Percentiles rank a stretch among this genome's conserved stretches.
Evolutionary conservation across 2,797 vertebrate genomes (phyloP).

Genomic region (Pangasius macronema): DNA sequence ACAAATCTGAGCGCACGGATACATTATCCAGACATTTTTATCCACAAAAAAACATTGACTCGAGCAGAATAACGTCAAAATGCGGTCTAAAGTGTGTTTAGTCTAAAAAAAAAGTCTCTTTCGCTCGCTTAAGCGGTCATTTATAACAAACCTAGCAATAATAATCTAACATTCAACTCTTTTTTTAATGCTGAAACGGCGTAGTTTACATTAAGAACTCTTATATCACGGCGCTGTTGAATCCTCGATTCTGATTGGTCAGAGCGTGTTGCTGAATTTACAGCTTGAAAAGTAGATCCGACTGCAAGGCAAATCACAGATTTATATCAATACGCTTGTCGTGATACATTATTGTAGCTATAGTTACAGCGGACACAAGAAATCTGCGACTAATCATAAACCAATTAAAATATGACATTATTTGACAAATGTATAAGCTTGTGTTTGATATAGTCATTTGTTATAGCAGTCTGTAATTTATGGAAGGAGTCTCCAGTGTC

Average conservation of each 20-base stretch:
- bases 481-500: slow-evolving; percentile 12
- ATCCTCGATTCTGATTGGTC: slow-evolving; percentile 10
- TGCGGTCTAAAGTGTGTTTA: neutral
- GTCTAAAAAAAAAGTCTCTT: neutral
- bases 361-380: neutral
- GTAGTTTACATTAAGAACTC: no score
- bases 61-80: no score
- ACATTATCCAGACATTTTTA: neutral
- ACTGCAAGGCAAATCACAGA: neutral
- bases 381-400: neutral
- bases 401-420: neutral
- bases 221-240: neutral
- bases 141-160: neutral
- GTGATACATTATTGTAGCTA: neutral
- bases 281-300: neutral
- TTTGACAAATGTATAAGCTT: neutral
- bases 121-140: neutral
- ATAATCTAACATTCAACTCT: neutral
- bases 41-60: neutral
- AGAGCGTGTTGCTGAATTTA: neutral
- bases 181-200: neutral
- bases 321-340: neutral
- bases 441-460: neutral
- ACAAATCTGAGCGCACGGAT: neutral
- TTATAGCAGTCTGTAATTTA: no score